Percentiles rank a stretch among this genome's conserved stretches.
Conservation (phyloP, 2,888 invertebrate genomes). For the Rotaria sp. region DNA sequence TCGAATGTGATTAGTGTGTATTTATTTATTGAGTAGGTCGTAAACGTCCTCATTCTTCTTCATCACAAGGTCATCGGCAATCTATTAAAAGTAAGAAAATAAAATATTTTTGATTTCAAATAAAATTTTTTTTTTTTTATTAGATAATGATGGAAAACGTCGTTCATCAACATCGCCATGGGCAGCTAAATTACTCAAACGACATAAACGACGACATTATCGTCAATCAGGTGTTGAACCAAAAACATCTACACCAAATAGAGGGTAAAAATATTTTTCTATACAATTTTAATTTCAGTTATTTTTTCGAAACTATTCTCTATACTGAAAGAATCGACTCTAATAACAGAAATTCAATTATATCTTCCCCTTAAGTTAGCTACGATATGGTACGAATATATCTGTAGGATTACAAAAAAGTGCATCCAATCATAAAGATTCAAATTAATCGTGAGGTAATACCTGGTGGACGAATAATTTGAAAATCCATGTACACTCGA, state of each 20-base stretch:
- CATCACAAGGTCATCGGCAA: not conserved
- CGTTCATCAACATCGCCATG: not conserved
- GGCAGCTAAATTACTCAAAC: not conserved
- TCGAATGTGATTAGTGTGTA: not conserved
- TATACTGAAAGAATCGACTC: too few species aligned
- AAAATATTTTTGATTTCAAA: not conserved
- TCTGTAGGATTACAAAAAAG: too few species aligned
- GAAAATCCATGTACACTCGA: too few species aligned
- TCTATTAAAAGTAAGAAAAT: not conserved
- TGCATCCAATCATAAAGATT: too few species aligned
- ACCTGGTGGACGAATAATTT: too few species aligned
- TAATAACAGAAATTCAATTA: too few species aligned
- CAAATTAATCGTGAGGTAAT: too few species aligned
- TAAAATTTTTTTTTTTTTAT: not conserved
- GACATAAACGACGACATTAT: not conserved
- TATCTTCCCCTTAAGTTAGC: too few species aligned
- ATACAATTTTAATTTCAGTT: too few species aligned
- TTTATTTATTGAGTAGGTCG: not conserved
- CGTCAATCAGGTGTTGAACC: not conserved
- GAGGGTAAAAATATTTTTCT: not conserved
- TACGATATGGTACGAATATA: too few species aligned
- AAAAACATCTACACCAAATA: not conserved
- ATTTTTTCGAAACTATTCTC: too few species aligned
- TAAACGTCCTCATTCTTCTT: not conserved
- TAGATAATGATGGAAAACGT: not conserved